Base-by-base conservation (phyloP, 2,888 invertebrate species). In the Meteorus colon region DNA sequence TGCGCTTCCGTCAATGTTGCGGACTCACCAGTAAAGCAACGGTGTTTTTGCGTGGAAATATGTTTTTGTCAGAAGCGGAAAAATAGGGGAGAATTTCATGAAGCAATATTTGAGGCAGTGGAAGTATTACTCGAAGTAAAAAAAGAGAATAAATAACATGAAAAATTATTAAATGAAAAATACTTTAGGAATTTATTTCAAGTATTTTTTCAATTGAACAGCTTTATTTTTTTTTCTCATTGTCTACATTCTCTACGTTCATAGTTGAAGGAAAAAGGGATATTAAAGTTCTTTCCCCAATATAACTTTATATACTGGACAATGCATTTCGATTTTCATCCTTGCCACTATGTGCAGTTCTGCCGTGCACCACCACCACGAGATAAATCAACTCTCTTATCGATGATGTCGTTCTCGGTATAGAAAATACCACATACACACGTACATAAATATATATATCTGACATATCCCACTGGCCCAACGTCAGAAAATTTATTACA, bases 321-420 rank as follows among this genome's bases (percentile, higher is more conserved):
- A 70, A 45, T 72, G 74, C 60, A 76, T 74, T 66, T 77, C 77
- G 77, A 79, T 77, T 78, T 78, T 78, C 76, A 76, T 78, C 75
- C 76, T 78, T 78, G 74, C 67, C 67, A 31, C 68, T 65, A 65
- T 67, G 41, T 41, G 12, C 60, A 19, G 4, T 19, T 4, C n/a
- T 59, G 29, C 29, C 31, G 16, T 67, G 69, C 75, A 72, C 76
- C 71, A 76, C 77, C 55, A 19, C 6, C 55, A 55, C 10, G 55
- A 55, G 75, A 79, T 80, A 79, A 79, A 80, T 80, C 80, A 79
- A 73, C 74, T 24, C 78, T 80, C 55, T 55, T 80, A 80, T 80
- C 80, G 76, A 77, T 74, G 76, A 75, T 71, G 79, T 78, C 73
- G 73, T 65, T 41, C 59, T 48, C 69, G 62, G 59, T 77, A 77